Percentiles rank a stretch among this genome's conserved stretches.
phyloP scores from a whole-genome alignment of 2,113 vertebrate species.

The Sterna hirundo region DNA sequence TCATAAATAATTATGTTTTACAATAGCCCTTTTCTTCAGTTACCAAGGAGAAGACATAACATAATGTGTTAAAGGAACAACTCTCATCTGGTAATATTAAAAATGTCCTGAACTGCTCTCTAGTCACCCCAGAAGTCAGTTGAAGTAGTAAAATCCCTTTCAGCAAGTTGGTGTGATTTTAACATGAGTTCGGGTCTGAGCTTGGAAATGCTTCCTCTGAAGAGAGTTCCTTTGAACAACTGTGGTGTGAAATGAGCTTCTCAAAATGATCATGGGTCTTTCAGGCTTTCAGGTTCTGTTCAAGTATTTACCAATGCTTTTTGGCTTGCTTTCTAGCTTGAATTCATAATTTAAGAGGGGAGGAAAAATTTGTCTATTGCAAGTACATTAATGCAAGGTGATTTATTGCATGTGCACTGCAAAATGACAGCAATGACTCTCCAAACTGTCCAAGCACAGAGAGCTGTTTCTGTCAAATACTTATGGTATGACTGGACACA shows the following conservation, averaged over 20 bases:
- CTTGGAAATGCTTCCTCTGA: not conserved
- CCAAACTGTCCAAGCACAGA: not conserved
- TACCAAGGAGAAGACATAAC: not conserved
- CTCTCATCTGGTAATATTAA: slow-evolving; percentile 13
- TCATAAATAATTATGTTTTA: slow-evolving; percentile 37
- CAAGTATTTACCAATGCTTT: not conserved
- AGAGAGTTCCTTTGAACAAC: not conserved
- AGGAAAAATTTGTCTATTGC: not conserved
- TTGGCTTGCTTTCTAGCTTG: not conserved
- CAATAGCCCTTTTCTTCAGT: slow-evolving; percentile 26
- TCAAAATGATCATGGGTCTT: not conserved
- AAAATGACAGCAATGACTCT: not conserved
- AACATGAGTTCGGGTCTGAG: not conserved
- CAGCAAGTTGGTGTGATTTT: not conserved
- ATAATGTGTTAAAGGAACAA: not conserved
- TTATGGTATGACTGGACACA: slow-evolving; percentile 41
- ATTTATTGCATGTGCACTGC: not conserved
- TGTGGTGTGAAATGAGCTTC: not conserved
- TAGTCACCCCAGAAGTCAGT: slow-evolving; percentile 1
- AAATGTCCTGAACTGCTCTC: slow-evolving; percentile 4
- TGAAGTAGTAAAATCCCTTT: not conserved
- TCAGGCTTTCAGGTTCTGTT: not conserved
- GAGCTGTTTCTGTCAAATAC: slow-evolving; percentile 40
- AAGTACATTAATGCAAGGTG: not conserved
- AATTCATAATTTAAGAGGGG: not conserved